Evolutionary conservation across 2,888 invertebrate species (phyloP), one percentile per base, ranked within the genome.

Genomic region (Lasioglossum villosulum): DNA sequence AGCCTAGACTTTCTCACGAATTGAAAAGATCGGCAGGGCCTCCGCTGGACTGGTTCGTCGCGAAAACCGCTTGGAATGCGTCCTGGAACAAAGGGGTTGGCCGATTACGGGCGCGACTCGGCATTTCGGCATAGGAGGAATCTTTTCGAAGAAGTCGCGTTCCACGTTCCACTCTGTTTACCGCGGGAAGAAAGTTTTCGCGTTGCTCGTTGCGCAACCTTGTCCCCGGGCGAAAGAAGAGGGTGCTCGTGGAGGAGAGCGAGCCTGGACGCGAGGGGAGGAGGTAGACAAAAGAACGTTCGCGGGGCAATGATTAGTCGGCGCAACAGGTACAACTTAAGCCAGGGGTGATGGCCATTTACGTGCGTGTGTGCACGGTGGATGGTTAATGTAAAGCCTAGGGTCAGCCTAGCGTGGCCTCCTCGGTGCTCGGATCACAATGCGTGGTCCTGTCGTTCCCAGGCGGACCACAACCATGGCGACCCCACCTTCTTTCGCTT

Each of bases 391-490:
- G 93, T 89, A 90, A 92, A 92, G 93, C 92, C 91, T 92, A 93
- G 94, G 94, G 94, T 95, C 94, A 94, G 93, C 93, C 92, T 94
- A 95, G 94, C 95, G 95, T 95, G 93, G 93, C 94, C 93, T 93
- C 91, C 91, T 93, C 90, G 91, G 89, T 90, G 89, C 90, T 91
- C 90, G 92, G 93, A 92, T 93, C 92, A 94, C 93, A 94, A 94
- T 94, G 93, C 92, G 92, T 93, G 92, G 90, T 90, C 90, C 91
- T 92, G 91, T 92, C 93, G 94, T 95, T 95, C 95, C 95, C 95
- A 95, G 95, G 95, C 95, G 91, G 94, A 94, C 94, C 93, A 95
- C 94, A 90, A 95, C 93, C 95, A 94, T 95, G 93, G 94, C 94
- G 95, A 94, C 93, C 94, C 94, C 94, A 93, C 94, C 88, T 90